Base-by-base conservation (phyloP, 1,140 invertebrate genomes). In the Condylostylus longicornis region DNA sequence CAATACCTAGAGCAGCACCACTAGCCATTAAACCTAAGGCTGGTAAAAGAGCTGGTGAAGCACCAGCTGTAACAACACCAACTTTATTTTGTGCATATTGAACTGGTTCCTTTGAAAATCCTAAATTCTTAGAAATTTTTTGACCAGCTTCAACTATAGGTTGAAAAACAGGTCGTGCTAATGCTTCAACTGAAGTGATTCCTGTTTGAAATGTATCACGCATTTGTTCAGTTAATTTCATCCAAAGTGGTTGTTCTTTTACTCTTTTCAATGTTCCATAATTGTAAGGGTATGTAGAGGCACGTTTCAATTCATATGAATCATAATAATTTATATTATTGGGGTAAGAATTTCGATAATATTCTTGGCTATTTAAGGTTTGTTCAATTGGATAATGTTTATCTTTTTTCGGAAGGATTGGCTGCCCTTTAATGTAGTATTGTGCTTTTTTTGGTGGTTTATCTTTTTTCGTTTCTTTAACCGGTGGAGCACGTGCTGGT, bases 1-100 rank as follows among this genome's bases (percentile, higher is more conserved):
- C 80, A 2, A 84, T 66, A 2, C 80, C 79, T 5, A 83, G 62
- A 7, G 81, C 79, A 10, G 81, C 78, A 4, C 80, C 82, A 2
- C 80, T 79, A 14, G 79, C 80, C 40, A 84, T 74, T 1, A 82
- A 59, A 8, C 79, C 78, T 13, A 82, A 54, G 5, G 78, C 77
- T 17, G 78, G 79, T n/a, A 82, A 62, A 35, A 82, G 64, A 1
- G 77, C 72, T 0, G 74, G 70, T 0, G 63, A 58, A 3, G 66
- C 66, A 0, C 63, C 47, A 6, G 55, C 58, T 8, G 66, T 65
- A 0, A 73, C 66, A 6, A 72, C 65, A 2, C 75, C 79, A n/a
- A 82, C 65, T 50, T 79, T 80, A 45, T 83, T 74, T 53, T 79
- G 70, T 4, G 74, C 71, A 62, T 47, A 50, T 49, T 45, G 61